Evolutionary conservation across 2,888 invertebrate species (phyloP), one percentile per base, ranked within the genome.

Genomic region (Drosophila acutilabella): DNA sequence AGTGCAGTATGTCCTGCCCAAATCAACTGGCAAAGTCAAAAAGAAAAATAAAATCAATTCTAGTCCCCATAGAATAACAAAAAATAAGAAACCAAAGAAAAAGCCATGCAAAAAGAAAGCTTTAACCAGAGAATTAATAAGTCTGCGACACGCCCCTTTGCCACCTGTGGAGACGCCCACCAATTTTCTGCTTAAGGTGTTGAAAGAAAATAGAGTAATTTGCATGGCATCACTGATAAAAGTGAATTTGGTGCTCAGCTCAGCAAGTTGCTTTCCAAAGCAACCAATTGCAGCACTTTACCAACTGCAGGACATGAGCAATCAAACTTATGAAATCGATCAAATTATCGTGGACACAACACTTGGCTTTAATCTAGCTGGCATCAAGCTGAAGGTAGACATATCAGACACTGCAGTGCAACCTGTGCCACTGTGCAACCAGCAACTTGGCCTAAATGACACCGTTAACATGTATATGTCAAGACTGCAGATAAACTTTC

Each of bases 391-490:
- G 0, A 10, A 33, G 1, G 0, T 13, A 1, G n/a, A 26, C 1
- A 23, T 66, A 1, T 20, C 51, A 11, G 65, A 68, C 18, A 1
- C 10, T 0, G 7, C 23, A 2, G 47, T 74, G 0, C 53, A 68
- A 20, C 66, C 78, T 0, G 36, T 78, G 3, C 20, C 40, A 5
- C 64, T 80, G 1, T 80, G 80, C 33, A 36, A 52, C 8, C 7
- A 13, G 0, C 42, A 50, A 4, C 65, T 71, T 2, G 20, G 14
- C 3, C 20, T 14, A 1, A 36, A 44, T 1, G 66, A 67, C 18
- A 75, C 57, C 45, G 72, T 81, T 4, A 67, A 30, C 50, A 62
- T 81, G 53, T 72, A 50, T 52, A 65, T 78, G 60, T 65, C 78
- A 5, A 50, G 16, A 18, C 8, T n/a, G 4, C 48, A 44, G 11